A percentile compares a stretch with the other conserved stretches of the same genome.
These are phyloP conservation scores for Pseudobourletiella spinata DNA, from an alignment of 1,140 invertebrate genomes.

Conservation along the genomic window DNA sequence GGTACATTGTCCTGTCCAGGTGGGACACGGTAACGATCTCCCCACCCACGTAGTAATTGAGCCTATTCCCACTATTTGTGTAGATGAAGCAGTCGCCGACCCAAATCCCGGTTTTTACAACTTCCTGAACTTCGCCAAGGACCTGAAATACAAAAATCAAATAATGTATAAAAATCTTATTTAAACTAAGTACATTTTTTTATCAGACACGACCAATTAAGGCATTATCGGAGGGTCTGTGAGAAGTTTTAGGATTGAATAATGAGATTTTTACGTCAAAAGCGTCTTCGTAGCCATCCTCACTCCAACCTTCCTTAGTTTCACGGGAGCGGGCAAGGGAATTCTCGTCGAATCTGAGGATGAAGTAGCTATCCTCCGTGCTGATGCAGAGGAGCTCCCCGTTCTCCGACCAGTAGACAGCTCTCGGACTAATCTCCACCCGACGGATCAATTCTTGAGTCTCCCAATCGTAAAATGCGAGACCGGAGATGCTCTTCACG, in stretches of 20 bases:
- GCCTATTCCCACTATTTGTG: slow-evolving; percentile 91
- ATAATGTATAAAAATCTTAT: slow-evolving; percentile 4
- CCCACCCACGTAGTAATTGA: slow-evolving; percentile 98
- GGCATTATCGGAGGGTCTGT: too few species aligned
- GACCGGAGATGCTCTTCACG: slow-evolving; percentile 82
- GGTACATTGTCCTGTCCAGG: slow-evolving; percentile 79
- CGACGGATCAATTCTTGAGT: slow-evolving; percentile 78
- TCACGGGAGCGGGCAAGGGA: slow-evolving; percentile 64
- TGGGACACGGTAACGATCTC: slow-evolving; percentile 98
- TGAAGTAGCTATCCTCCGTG: slow-evolving; percentile 93
- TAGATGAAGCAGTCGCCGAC: slow-evolving; percentile 99
- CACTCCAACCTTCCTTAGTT: slow-evolving; percentile 63
- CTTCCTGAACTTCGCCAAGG: slow-evolving; percentile 78
- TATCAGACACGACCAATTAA: too few species aligned
- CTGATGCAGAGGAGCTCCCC: slow-evolving; percentile 88
- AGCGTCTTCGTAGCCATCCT: slow-evolving; percentile 93
- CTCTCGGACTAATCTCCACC: slow-evolving; percentile 90
- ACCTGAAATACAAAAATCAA: slow-evolving; percentile 51
- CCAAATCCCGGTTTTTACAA: slow-evolving; percentile 94
- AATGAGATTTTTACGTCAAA: too few species aligned
- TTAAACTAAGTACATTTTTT: slow-evolving; percentile 15
- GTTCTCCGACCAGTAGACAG: slow-evolving; percentile 95
- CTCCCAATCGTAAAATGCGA: slow-evolving; percentile 98
- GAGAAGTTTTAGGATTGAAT: too few species aligned
- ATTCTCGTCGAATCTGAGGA: slow-evolving; percentile 77